phyloP scores from a whole-genome alignment of 2,797 vertebrate genomes.

The Molossus alvarezi region DNA sequence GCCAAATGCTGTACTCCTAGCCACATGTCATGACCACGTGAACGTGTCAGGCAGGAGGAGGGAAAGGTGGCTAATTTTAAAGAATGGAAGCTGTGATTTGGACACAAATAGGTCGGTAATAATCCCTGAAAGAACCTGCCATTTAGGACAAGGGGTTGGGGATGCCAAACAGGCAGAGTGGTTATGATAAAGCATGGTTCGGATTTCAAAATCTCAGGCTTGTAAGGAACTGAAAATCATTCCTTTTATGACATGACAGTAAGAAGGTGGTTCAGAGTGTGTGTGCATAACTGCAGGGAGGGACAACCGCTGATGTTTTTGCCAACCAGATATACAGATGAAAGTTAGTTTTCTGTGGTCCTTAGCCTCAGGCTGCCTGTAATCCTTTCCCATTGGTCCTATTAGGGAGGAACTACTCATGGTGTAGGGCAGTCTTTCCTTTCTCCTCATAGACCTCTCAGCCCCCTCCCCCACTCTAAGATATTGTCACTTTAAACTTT shows the following conservation, averaged over 20 bases:
- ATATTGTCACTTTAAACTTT: neutral
- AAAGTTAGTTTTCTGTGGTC: neutral
- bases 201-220: conserved; percentile 39
- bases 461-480: neutral
- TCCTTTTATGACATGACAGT: neutral
- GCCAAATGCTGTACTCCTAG: conserved; percentile 60
- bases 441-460: neutral
- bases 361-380: neutral
- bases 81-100: conserved; percentile 75
- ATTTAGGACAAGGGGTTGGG: conserved; percentile 67
- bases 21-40: conserved; percentile 53
- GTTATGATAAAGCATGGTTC: conserved; percentile 45
- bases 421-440: neutral
- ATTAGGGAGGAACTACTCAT: neutral
- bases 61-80: conserved; percentile 78
- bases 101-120: conserved; percentile 76
- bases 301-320: neutral
- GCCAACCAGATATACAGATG: neutral
- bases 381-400: neutral
- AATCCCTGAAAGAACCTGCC: conserved; percentile 80
- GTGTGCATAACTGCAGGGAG: neutral
- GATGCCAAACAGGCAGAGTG: conserved; percentile 45
- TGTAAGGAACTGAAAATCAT: conserved; percentile 11
- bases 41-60: conserved; percentile 72
- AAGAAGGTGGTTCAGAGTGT: neutral